A percentile compares a stretch with the other conserved stretches of the same genome.
Evolutionary conservation across 1,140 invertebrate species (phyloP).

Genomic region (Tetragnatha versicolor): DNA sequence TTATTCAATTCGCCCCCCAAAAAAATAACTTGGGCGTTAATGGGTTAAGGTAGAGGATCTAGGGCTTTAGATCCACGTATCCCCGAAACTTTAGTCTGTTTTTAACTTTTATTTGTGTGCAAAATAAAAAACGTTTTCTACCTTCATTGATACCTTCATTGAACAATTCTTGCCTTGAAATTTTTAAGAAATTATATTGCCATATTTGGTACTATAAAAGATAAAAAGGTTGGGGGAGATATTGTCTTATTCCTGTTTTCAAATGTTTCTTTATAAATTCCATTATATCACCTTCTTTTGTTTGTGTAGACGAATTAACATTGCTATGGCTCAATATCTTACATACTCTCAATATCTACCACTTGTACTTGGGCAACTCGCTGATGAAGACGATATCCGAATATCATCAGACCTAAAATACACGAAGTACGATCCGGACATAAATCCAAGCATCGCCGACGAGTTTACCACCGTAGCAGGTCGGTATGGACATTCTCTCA

Average conservation of each 20-base stretch:
- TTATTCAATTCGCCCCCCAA: too few species aligned
- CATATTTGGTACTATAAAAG: too few species aligned
- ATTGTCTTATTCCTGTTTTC: neutral
- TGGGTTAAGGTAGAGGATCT: too few species aligned
- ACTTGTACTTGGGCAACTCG: conserved; percentile 66
- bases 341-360: conserved; percentile 69
- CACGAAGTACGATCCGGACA: conserved; percentile 29
- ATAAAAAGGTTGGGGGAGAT: too few species aligned
- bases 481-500: conserved; percentile 43
- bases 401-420: neutral
- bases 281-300: neutral
- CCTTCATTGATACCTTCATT: too few species aligned
- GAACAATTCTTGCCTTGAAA: too few species aligned
- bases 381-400: conserved; percentile 47
- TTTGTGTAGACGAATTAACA: conserved; percentile 52
- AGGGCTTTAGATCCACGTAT: too few species aligned
- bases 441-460: conserved; percentile 60
- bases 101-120: too few species aligned
- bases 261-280: neutral
- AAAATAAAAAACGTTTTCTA: too few species aligned
- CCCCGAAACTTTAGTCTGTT: too few species aligned
- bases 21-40: too few species aligned
- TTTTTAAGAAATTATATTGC: too few species aligned
- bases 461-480: conserved; percentile 51
- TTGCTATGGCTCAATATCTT: conserved; percentile 64